phyloP scores from a whole-genome alignment of 2,797 vertebrate species.

The Amphiprion clarkii region DNA sequence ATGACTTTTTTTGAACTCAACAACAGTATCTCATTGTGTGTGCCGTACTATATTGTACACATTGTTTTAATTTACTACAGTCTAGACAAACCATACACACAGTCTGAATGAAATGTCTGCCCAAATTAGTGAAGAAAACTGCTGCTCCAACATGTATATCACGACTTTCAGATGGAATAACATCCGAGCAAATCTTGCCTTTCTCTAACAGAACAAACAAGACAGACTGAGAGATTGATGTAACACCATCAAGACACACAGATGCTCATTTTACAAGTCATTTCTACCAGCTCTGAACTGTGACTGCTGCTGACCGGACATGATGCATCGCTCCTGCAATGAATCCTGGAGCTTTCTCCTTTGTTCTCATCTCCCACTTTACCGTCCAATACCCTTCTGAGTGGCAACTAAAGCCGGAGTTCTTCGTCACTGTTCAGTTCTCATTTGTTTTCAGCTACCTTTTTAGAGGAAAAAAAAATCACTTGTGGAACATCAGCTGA shows the following conservation, averaged over 20 bases:
- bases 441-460: neutral
- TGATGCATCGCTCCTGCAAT: conserved; percentile 4
- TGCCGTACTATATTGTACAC: too few relatives aligned
- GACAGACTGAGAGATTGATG: conserved; percentile 10
- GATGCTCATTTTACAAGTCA: conserved; percentile 34
- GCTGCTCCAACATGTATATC: too few relatives aligned
- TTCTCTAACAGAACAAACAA: neutral
- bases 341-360: neutral
- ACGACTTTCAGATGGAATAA: neutral
- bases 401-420: neutral
- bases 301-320: neutral
- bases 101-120: too few relatives aligned
- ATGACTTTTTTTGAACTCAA: too few relatives aligned
- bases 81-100: too few relatives aligned
- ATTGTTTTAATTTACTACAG: too few relatives aligned
- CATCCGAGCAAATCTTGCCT: neutral
- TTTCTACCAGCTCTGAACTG: conserved; percentile 29
- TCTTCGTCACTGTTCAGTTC: neutral
- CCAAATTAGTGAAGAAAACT: too few relatives aligned
- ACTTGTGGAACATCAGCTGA: neutral
- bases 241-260: conserved; percentile 15
- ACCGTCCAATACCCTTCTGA: neutral
- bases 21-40: too few relatives aligned
- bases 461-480: neutral
- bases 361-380: neutral